Evolutionary conservation across 2,888 invertebrate species (phyloP).

Genomic region (Sphaerophoria rueppellii): DNA sequence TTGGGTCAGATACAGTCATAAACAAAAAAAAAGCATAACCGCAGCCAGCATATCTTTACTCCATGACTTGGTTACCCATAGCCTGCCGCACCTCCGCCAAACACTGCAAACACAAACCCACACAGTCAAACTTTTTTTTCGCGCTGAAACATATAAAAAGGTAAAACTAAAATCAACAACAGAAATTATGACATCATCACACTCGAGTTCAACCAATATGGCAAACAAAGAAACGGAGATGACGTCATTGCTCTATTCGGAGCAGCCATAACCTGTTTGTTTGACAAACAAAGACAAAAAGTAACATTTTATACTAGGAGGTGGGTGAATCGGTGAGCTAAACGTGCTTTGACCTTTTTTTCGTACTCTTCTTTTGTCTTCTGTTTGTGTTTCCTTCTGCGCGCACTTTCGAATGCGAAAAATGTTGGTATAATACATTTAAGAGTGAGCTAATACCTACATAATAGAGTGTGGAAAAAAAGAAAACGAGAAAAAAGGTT

Average conservation of each 20-base stretch:
- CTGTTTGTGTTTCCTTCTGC: conserved; percentile 4
- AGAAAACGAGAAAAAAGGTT: conserved; percentile 37
- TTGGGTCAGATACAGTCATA: conserved; percentile 46
- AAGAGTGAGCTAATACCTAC: background rate
- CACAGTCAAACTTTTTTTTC: background rate
- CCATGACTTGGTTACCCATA: background rate
- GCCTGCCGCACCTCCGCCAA: conserved; percentile 4
- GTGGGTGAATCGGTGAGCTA: conserved; percentile 49
- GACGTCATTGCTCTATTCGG: conserved; percentile 48
- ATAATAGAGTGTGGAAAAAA: background rate
- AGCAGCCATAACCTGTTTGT: conserved; percentile 16
- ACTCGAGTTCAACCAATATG: conserved; percentile 12
- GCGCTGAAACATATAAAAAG: conserved; percentile 38
- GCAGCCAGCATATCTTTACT: background rate
- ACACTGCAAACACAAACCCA: background rate
- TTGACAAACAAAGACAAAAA: background rate
- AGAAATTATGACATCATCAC: conserved; percentile 62
- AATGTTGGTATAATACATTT: background rate
- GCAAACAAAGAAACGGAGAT: conserved; percentile 33
- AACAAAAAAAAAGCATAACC: conserved; percentile 3
- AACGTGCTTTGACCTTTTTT: conserved; percentile 62
- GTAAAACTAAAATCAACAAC: conserved; percentile 21
- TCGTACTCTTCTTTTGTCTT: background rate
- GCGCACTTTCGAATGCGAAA: conserved; percentile 9
- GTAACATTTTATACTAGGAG: background rate